phyloP scores from a whole-genome alignment of 1,140 invertebrate genomes.

The Eurosta solidaginis region DNA sequence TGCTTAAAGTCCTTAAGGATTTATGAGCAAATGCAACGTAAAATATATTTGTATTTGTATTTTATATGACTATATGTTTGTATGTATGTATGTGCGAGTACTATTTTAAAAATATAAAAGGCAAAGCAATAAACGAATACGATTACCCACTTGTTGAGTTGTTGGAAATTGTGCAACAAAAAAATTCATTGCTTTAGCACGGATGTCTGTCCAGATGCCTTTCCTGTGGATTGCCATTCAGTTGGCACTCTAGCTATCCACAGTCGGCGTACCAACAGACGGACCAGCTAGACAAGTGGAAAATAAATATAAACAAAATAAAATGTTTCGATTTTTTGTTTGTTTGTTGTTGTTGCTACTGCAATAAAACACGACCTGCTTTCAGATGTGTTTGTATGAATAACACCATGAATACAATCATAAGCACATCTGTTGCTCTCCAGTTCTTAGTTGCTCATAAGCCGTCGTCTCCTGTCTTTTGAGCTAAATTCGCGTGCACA shows the following conservation, averaged over 20 bases:
- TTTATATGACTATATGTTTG: background rate
- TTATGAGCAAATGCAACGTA: background rate
- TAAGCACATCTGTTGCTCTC: background rate
- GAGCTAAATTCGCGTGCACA: background rate
- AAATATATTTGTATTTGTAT: background rate
- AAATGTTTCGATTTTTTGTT: no score
- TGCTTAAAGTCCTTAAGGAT: conserved; percentile 25
- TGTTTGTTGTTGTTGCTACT: no score
- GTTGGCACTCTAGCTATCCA: background rate
- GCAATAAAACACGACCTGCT: background rate
- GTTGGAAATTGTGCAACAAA: no score
- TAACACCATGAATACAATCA: background rate
- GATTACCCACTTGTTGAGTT: background rate
- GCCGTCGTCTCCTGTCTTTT: conserved; percentile 7
- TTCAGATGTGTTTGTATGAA: background rate
- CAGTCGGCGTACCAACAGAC: background rate
- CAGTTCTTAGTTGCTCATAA: background rate
- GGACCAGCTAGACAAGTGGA: background rate
- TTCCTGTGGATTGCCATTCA: background rate
- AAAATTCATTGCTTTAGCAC: no score
- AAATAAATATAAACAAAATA: conserved; percentile 17
- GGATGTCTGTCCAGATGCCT: background rate
- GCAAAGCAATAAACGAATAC: background rate
- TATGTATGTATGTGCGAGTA: background rate
- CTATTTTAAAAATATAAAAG: no score